These are phyloP conservation scores for Tursiops truncatus DNA, from an alignment of 2,113 vertebrate genomes.

Conservation along the genomic window DNA sequence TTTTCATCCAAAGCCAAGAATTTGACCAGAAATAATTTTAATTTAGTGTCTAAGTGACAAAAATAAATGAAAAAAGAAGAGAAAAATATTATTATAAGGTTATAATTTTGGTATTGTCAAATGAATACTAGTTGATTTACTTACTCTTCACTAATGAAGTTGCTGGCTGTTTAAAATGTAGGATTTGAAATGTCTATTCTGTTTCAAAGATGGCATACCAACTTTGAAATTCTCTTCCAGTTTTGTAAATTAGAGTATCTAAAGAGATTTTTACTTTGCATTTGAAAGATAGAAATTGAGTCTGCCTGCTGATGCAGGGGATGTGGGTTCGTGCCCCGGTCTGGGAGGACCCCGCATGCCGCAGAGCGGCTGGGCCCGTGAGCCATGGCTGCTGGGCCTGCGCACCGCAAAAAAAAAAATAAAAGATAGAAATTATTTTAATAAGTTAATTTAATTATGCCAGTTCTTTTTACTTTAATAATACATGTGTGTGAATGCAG, in stretches of 20 bases:
- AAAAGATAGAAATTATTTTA: slow-evolving; percentile 32
- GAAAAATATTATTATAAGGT: neutral
- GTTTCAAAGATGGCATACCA: neutral
- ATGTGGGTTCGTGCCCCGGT: too few relatives aligned
- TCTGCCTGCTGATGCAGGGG: too few relatives aligned
- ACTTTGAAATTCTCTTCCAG: neutral
- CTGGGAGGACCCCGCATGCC: too few relatives aligned
- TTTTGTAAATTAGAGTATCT: slow-evolving; percentile 19
- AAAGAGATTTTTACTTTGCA: slow-evolving; percentile 5
- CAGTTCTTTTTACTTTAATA: neutral
- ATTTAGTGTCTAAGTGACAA: neutral
- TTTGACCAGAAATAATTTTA: slow-evolving; percentile 52
- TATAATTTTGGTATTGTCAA: slow-evolving; percentile 15
- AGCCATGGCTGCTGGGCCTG: too few relatives aligned
- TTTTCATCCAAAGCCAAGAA: slow-evolving; percentile 49
- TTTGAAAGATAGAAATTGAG: slow-evolving; percentile 12
- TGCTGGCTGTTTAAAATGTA: neutral
- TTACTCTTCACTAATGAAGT: neutral
- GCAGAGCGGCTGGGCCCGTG: too few relatives aligned
- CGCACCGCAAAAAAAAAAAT: too few relatives aligned
- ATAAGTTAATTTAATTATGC: slow-evolving; percentile 18
- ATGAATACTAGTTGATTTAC: neutral
- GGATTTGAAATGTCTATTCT: slow-evolving; percentile 7
- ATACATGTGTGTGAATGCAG: neutral
- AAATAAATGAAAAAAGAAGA: slow-evolving; percentile 24